Base-by-base conservation (phyloP, 2,888 invertebrate species). In the Nysson spinosus region DNA sequence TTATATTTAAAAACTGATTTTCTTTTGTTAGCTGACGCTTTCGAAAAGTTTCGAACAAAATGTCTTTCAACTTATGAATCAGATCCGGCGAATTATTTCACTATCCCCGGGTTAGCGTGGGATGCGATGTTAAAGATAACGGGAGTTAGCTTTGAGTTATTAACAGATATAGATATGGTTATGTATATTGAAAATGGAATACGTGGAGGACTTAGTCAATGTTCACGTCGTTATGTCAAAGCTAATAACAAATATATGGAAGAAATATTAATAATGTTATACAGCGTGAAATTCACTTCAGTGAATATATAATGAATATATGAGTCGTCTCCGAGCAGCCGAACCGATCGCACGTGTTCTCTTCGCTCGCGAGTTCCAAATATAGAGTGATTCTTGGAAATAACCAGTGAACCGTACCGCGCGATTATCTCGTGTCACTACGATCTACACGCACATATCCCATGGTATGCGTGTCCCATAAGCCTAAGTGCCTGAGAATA, bases 1-100 rank as follows among this genome's bases (percentile, higher is more conserved):
- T 19, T 84, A 1, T 64, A 54, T 14, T 37, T 64, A 9, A 55
- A 44, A 46, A 42, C 35, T 2, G 65, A 65, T 16, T 35, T 86
- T 57, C 4, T 57, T 80, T 6, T 84, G 81, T 64, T 77, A 78
- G 19, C 63, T 9, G 75, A 69, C 32, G 43, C 69, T 5, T 69
- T 72, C 40, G 58, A 66, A 35, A 64, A 65, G 20, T 71, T 69
- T 22, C 40, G 70, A 3, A 11, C n/a, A 3, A 58, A 9, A 9
- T 58, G 61, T 26, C 32, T 54, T 9, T 14, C 11, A 1, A 64
- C 50, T 11, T 54, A 69, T 26, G 22, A 14, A 11, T 30, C 57
- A 7, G 68, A 68, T 49, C 63, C 65, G 1, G 39, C 49, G 5
- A 49, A 65, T 12, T 70, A 71, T 26, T 67, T 51, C 39, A 71